phyloP scores from a whole-genome alignment of 2,888 invertebrate species.

The Melinaea menophilus region DNA sequence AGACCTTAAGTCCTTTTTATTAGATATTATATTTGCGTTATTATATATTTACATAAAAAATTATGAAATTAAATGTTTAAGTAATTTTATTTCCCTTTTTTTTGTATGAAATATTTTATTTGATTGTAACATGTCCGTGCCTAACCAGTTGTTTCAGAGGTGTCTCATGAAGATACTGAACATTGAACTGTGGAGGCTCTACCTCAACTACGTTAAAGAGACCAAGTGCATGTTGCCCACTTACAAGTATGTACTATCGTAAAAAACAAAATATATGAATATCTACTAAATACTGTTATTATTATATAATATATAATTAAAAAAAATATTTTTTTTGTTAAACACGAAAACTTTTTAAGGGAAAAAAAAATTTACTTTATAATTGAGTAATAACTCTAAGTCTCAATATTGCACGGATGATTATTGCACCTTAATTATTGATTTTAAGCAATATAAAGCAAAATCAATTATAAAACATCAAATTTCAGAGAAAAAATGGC shows the following conservation, averaged over 20 bases:
- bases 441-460: neutral
- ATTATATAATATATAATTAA: too few species aligned
- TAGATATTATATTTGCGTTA: neutral
- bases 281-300: too few species aligned
- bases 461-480: neutral
- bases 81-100: neutral
- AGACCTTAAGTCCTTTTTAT: too few species aligned
- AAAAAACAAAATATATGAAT: too few species aligned
- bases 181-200: constrained; percentile 99
- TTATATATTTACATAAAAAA: neutral
- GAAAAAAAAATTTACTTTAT: too few species aligned
- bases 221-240: constrained; percentile 95
- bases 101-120: neutral
- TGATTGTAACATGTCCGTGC: constrained; percentile 18
- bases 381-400: too few species aligned
- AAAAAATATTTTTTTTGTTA: too few species aligned
- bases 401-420: too few species aligned
- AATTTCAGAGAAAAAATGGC: constrained; percentile 96
- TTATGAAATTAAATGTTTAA: neutral
- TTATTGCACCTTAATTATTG: neutral
- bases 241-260: constrained; percentile 86
- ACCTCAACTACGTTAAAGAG: constrained; percentile 98
- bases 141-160: constrained; percentile 92
- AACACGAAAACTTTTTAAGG: too few species aligned
- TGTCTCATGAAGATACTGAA: constrained; percentile 99